Conservation (phyloP, 2,797 vertebrate species). For the Craterocephalus amniculus region DNA sequence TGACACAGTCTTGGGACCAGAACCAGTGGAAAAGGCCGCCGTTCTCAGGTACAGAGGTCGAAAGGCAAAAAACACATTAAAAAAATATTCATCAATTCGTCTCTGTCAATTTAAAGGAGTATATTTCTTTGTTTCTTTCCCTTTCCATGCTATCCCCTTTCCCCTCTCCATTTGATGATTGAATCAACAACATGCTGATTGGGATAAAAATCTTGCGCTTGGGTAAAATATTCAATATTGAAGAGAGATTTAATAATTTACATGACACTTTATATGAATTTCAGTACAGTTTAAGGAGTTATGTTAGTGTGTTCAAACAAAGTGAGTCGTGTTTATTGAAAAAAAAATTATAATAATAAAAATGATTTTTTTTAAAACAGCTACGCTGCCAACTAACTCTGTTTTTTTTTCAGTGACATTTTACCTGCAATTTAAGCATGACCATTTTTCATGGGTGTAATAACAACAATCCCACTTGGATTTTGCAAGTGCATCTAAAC, state of each 20-base stretch:
- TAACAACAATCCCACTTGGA: slow-evolving; percentile 8
- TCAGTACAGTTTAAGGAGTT: slow-evolving; percentile 17
- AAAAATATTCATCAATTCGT: too few species aligned
- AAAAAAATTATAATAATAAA: too few species aligned
- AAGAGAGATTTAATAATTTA: slow-evolving; percentile 20
- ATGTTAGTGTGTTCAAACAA: slow-evolving; percentile 34
- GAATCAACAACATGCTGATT: background rate
- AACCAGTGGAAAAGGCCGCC: slow-evolving; percentile 79
- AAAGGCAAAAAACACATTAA: background rate
- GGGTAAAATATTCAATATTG: slow-evolving; percentile 6
- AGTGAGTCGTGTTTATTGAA: slow-evolving; percentile 42
- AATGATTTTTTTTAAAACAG: too few species aligned
- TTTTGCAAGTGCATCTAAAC: background rate
- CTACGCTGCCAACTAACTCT: too few species aligned
- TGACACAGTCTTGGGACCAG: slow-evolving; percentile 89
- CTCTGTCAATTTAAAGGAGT: too few species aligned
- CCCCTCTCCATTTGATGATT: background rate
- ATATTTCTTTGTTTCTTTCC: background rate
- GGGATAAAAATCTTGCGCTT: background rate
- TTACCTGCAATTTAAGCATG: slow-evolving; percentile 29
- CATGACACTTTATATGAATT: slow-evolving; percentile 30
- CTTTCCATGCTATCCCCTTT: background rate
- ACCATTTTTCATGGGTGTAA: background rate
- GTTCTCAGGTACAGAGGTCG: slow-evolving; percentile 82
- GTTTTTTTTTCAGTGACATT: too few species aligned